phyloP scores from a whole-genome alignment of 2,113 vertebrate genomes.

The Ctenodactylus gundi region DNA sequence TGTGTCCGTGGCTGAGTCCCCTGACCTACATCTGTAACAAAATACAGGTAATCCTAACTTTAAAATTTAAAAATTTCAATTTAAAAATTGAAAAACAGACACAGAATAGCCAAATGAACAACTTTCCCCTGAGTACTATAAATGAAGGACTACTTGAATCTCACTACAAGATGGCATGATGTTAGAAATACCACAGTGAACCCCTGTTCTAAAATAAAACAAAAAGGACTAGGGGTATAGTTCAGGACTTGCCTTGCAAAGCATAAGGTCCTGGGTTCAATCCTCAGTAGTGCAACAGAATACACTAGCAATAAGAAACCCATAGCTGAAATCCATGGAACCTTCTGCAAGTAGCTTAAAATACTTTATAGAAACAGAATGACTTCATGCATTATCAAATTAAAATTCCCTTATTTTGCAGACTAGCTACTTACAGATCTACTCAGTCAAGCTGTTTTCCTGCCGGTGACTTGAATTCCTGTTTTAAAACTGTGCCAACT shows the following conservation, averaged over 20 bases:
- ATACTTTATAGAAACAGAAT: neutral
- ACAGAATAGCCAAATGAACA: neutral
- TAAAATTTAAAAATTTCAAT: too few species aligned
- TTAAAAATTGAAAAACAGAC: neutral
- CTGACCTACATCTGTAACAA: neutral
- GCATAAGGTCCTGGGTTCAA: neutral
- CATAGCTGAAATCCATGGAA: conserved; percentile 2
- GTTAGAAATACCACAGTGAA: neutral
- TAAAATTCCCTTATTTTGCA: conserved; percentile 19
- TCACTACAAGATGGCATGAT: neutral
- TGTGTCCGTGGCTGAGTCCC: neutral
- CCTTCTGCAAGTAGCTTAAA: neutral
- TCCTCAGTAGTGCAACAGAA: too few species aligned
- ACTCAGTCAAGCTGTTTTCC: conserved; percentile 39
- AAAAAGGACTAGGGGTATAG: neutral
- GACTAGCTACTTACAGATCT: neutral
- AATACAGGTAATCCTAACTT: neutral
- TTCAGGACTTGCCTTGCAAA: neutral
- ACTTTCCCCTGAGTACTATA: neutral
- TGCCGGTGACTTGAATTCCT: conserved; percentile 49
- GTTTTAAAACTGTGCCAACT: conserved; percentile 50
- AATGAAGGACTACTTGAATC: neutral
- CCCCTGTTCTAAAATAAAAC: neutral
- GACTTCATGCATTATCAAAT: neutral
- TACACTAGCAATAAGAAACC: neutral